Evolutionary conservation across 2,888 invertebrate genomes (phyloP), one percentile per base, ranked within the genome.

Genomic region (Homarus gammarus): DNA sequence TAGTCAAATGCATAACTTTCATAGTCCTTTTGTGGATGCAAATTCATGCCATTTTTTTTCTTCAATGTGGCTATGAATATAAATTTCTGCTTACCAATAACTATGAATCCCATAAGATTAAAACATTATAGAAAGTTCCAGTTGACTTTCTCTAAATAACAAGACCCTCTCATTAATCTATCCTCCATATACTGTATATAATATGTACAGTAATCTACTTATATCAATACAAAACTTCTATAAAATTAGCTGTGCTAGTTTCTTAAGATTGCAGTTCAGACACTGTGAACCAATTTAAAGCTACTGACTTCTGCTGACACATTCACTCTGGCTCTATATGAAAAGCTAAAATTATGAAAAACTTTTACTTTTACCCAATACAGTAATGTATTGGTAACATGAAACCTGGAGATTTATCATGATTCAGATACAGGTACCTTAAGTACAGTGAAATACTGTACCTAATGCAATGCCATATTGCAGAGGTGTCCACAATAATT

Each of bases 271-370:
- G 64, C 64, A 64, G 64, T n/a, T 64, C 27, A 27, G 27, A 27
- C 64, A 64, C 64, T 64, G 44, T 44, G 6, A 64, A 27, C 64
- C 64, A 64, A 64, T 64, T 64, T 64, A 64, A 64, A 64, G 64
- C 64, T 64, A 64, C n/a, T 27, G 27, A 64, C 64, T 64, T 27
- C 2, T 64, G 27, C 27, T 6, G 6, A 27, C 22, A 27, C 64
- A 64, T 64, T n/a, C 27, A 64, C 64, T 27, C 27, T 27, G 18
- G 15, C n/a, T n/a, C 64, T 64, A n/a, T 27, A 27, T 64, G 27
- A n/a, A 64, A 64, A 27, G 64, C 64, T 27, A 27, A 64, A 64
- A 64, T 64, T 64, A 64, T 27, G 44, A 64, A 64, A 27, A 0
- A 27, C 6, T 64, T 64, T 64, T 27, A 64, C 5, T 64, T 56